Base-by-base conservation (phyloP, 1,140 invertebrate genomes). In the Chrysomallon squamiferum region DNA sequence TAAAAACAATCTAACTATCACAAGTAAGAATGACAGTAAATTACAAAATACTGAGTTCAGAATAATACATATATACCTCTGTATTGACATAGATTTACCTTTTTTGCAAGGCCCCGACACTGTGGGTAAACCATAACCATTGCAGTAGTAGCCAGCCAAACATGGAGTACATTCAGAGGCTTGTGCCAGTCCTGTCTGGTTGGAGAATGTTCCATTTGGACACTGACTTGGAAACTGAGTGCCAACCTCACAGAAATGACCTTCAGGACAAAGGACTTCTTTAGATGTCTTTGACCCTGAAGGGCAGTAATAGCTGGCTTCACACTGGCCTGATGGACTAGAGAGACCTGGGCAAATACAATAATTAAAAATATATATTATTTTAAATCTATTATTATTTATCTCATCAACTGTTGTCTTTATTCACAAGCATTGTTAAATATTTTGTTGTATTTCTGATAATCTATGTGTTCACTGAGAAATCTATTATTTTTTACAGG, bases 181-280 rank as follows among this genome's bases (percentile, higher is more conserved):
- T 1, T 50, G 45, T 7, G 60, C 61, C 27, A 82, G 65, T 7
- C 74, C 80, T 2, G 72, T 73, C 22, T 71, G 64, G 64, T 84
- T 78, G 33, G 82, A 84, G 71, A 72, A 84, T 25, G 78, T 84
- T 27, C 82, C 81, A 56, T 78, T 79, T 11, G 80, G 76, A 61
- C 82, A 84, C 2, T 64, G 68, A 5, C 59, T 57, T 4, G 80
- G 80, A 50, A 73, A 45, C 30, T 75, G 68, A n/a, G 78, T 75
- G 0, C 68, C 75, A 2, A 62, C 35, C 6, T 65, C 69, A 66
- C 82, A 84, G 69, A 78, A 84, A 66, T 68, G 66, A 49, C 81
- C 81, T 38, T 65, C 69, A 27, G 74, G 72, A 66, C 82, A 84
- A 27, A 81, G 65, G 22, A 73, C 35, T 66, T 79, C 69, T 2